Evolutionary conservation across 2,113 vertebrate genomes (phyloP).

Genomic region (Cervus canadensis): DNA sequence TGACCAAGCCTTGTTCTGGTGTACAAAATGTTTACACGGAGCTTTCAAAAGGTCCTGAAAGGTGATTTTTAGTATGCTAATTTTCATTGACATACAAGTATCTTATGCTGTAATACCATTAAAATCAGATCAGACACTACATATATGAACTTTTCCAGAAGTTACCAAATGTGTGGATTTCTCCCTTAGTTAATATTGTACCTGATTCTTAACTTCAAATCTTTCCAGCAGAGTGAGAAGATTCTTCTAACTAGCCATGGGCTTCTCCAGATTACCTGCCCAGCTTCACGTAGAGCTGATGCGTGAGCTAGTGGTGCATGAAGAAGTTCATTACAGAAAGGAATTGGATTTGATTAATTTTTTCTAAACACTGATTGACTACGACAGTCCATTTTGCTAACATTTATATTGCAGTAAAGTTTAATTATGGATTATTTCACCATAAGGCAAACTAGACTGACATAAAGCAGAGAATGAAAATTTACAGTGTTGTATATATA

Average conservation of each 20-base stretch:
- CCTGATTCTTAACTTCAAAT: neutral
- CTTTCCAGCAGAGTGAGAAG: neutral
- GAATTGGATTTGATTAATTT: conserved; percentile 74
- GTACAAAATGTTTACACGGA: neutral
- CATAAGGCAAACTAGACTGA: conserved; percentile 68
- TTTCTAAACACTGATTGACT: conserved; percentile 72
- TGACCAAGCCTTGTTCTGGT: neutral
- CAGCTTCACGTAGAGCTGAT: neutral
- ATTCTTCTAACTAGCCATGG: neutral
- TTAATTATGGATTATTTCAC: conserved; percentile 71
- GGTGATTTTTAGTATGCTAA: neutral
- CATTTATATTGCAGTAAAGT: conserved; percentile 70
- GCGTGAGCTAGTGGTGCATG: neutral
- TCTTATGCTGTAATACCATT: neutral
- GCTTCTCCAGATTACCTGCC: neutral
- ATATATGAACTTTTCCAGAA: neutral
- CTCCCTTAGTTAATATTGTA: neutral
- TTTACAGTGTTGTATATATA: conserved; percentile 53
- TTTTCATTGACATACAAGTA: neutral
- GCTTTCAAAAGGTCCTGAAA: neutral
- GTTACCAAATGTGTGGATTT: neutral
- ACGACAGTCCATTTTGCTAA: conserved; percentile 77
- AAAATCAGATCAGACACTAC: neutral
- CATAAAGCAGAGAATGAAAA: conserved; percentile 68
- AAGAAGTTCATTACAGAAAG: conserved; percentile 67